A percentile compares a stretch with the other conserved stretches of the same genome.
Evolutionary conservation across 2,888 invertebrate species (phyloP).

Genomic region (Tenthredo notha): DNA sequence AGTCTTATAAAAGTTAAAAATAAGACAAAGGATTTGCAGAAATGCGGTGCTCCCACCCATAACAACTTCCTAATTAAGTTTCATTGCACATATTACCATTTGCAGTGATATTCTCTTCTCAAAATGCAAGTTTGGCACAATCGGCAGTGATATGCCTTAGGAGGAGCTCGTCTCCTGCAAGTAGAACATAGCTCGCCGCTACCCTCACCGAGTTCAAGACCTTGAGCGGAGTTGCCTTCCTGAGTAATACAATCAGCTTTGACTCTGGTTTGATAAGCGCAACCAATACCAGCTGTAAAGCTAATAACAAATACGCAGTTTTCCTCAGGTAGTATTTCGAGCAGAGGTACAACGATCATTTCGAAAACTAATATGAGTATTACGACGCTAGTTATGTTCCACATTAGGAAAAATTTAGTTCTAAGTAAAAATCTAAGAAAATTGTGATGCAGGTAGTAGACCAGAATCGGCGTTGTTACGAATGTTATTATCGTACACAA

Average conservation of each 20-base stretch:
- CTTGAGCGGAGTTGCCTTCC: conserved; percentile 65
- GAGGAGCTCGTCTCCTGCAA: conserved; percentile 83
- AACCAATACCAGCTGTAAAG: conserved; percentile 78
- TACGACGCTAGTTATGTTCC: conserved; percentile 86
- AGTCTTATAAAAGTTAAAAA: background rate
- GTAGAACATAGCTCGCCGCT: conserved; percentile 80
- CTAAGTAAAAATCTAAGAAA: conserved; percentile 77
- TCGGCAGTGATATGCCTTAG: conserved; percentile 89
- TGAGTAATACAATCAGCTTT: conserved; percentile 69
- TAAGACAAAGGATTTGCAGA: background rate
- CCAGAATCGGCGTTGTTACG: conserved; percentile 70
- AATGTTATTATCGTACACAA: conserved; percentile 73
- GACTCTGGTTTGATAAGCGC: conserved; percentile 75
- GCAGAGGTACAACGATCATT: conserved; percentile 84
- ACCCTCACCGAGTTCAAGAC: conserved; percentile 71
- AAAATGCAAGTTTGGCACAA: conserved; percentile 91
- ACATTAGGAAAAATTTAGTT: conserved; percentile 88
- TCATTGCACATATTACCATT: conserved; percentile 81
- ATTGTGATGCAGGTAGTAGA: conserved; percentile 74
- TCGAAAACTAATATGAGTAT: conserved; percentile 87
- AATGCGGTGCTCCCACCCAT: background rate
- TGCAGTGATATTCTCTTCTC: conserved; percentile 89
- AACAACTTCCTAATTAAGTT: background rate
- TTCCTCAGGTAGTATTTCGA: conserved; percentile 86
- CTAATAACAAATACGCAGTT: conserved; percentile 81